A percentile compares a stretch with the other conserved stretches of the same genome.
Evolutionary conservation across 2,888 invertebrate genomes (phyloP).

Genomic region (Augochlorella aurata): DNA sequence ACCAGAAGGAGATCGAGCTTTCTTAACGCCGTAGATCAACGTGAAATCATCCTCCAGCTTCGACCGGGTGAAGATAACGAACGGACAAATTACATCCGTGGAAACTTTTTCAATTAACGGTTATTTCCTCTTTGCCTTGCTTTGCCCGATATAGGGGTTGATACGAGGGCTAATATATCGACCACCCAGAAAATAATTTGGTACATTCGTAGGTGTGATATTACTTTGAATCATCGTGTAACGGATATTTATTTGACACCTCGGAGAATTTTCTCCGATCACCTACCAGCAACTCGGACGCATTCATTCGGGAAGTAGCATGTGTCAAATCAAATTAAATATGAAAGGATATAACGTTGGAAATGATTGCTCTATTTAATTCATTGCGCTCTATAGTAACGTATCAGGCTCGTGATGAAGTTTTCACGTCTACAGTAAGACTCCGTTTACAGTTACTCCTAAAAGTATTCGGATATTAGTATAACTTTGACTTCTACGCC

Average conservation of each 20-base stretch:
- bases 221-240: background rate
- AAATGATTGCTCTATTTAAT: too few relatives aligned
- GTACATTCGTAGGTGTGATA: background rate
- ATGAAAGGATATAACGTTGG: too few relatives aligned
- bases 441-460: too few relatives aligned
- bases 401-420: too few relatives aligned
- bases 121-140: constrained; percentile 22
- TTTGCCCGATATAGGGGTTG: background rate
- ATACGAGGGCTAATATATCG: background rate
- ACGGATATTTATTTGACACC: background rate
- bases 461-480: too few relatives aligned
- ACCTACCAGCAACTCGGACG: too few relatives aligned
- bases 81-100: constrained; percentile 73
- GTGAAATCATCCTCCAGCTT: constrained; percentile 57
- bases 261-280: too few relatives aligned
- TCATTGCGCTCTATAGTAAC: too few relatives aligned
- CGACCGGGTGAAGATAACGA: constrained; percentile 70
- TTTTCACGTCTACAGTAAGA: too few relatives aligned
- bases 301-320: too few relatives aligned
- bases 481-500: too few relatives aligned
- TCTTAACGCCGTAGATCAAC: constrained; percentile 59
- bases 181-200: background rate
- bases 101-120: constrained; percentile 80
- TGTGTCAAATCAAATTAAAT: too few relatives aligned
- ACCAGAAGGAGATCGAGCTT: constrained; percentile 34